phyloP scores from a whole-genome alignment of 2,797 vertebrate genomes.

The Pelodytes ibericus region DNA sequence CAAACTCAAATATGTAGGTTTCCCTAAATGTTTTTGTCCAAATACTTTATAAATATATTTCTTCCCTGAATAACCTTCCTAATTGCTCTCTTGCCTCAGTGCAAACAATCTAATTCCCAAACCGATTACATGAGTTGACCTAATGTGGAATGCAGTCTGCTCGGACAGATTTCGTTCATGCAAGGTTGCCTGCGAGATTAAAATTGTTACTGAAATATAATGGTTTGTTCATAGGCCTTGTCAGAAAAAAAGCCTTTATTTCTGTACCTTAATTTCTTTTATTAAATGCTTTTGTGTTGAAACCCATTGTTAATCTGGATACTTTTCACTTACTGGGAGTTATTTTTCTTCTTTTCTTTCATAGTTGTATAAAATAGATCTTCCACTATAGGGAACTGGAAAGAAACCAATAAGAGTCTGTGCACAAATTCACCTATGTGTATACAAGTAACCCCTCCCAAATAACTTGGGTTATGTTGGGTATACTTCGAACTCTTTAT shows the following conservation, averaged over 20 bases:
- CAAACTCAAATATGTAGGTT: slow-evolving; percentile 61
- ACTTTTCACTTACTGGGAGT: background rate
- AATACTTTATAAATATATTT: slow-evolving; percentile 62
- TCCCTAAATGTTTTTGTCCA: slow-evolving; percentile 63
- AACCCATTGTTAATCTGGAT: background rate
- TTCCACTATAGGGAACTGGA: background rate
- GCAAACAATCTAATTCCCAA: slow-evolving; percentile 57
- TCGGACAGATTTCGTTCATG: slow-evolving; percentile 52
- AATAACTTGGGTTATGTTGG: too few relatives aligned
- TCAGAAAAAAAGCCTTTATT: background rate
- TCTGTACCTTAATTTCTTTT: background rate
- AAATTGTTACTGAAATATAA: slow-evolving; percentile 55
- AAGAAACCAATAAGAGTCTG: too few relatives aligned
- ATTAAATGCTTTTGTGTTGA: background rate
- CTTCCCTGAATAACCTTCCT: slow-evolving; percentile 61
- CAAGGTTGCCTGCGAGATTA: slow-evolving; percentile 52
- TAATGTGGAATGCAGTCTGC: slow-evolving; percentile 48
- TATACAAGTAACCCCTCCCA: too few relatives aligned
- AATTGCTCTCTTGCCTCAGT: slow-evolving; percentile 61
- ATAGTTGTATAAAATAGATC: too few relatives aligned
- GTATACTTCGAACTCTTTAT: too few relatives aligned
- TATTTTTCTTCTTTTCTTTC: background rate
- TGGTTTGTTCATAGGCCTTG: background rate
- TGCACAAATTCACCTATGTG: too few relatives aligned
- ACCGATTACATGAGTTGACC: slow-evolving; percentile 55